Conservation (phyloP, 2,888 invertebrate species). For the Drosophila ustulata region DNA sequence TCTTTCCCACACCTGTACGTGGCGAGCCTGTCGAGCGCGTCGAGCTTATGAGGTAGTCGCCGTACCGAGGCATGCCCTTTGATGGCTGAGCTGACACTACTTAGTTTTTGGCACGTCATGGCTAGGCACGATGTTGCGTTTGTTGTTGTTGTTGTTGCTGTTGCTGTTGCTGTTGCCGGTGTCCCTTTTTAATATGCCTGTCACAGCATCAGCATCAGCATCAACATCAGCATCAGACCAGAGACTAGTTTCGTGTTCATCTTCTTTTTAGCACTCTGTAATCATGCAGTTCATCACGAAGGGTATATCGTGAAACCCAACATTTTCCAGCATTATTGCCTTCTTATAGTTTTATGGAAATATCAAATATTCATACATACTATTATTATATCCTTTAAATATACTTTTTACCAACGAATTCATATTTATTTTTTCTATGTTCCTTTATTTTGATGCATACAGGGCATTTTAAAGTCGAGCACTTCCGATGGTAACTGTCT, state of each 20-base stretch:
- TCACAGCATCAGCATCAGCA: constrained; percentile 72
- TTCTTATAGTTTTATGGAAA: background rate
- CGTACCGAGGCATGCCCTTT: constrained; percentile 63
- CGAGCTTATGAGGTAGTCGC: constrained; percentile 46
- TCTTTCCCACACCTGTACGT: constrained; percentile 64
- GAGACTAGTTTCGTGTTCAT: constrained; percentile 64
- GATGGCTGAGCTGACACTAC: constrained; percentile 74
- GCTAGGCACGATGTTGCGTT: constrained; percentile 52
- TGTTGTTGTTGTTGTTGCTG: constrained; percentile 6
- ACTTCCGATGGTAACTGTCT: background rate
- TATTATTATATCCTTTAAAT: background rate
- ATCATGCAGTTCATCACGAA: background rate
- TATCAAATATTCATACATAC: background rate
- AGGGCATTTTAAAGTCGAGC: background rate
- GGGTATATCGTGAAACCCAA: background rate
- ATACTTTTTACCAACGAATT: background rate
- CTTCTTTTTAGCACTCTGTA: constrained; percentile 16
- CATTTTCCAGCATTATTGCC: background rate
- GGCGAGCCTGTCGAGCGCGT: constrained; percentile 35
- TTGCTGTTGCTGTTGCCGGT: constrained; percentile 10
- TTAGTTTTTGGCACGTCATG: constrained; percentile 79
- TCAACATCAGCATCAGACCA: constrained; percentile 48
- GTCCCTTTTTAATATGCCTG: constrained; percentile 77
- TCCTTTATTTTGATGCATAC: background rate
- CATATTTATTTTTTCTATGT: background rate